phyloP scores from a whole-genome alignment of 1,140 invertebrate species.

The Coenobita brevimanus region DNA sequence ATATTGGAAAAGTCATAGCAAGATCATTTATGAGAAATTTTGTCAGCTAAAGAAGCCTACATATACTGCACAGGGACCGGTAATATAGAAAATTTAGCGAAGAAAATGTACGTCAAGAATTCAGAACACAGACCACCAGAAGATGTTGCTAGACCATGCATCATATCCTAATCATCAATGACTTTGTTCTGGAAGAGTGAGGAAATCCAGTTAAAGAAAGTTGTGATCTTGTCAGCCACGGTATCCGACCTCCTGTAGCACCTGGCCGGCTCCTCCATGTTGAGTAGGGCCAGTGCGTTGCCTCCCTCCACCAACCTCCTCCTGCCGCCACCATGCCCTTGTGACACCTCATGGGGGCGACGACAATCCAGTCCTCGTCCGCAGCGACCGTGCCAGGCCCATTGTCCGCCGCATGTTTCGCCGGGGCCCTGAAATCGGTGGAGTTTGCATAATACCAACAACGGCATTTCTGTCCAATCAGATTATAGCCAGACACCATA shows the following conservation, averaged over 20 bases:
- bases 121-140: too few species aligned
- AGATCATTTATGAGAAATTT: too few species aligned
- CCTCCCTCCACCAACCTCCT: not conserved
- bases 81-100: too few species aligned
- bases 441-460: too few species aligned
- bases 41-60: too few species aligned
- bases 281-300: slow-evolving; percentile 22
- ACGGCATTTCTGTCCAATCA: too few species aligned
- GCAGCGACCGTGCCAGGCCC: slow-evolving; percentile 58
- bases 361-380: slow-evolving; percentile 38
- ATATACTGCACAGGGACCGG: too few species aligned
- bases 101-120: too few species aligned
- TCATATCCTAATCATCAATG: slow-evolving; percentile 30
- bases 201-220: slow-evolving; percentile 45
- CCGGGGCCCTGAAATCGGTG: slow-evolving; percentile 38
- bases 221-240: slow-evolving; percentile 42
- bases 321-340: not conserved
- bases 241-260: slow-evolving; percentile 28
- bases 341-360: not conserved
- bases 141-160: too few species aligned
- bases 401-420: slow-evolving; percentile 47
- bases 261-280: slow-evolving; percentile 26
- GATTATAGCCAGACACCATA: too few species aligned
- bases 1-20: too few species aligned
- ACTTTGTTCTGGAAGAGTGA: slow-evolving; percentile 41